Base-by-base conservation (phyloP, 2,797 vertebrate species). In the Etheostoma nigrum region DNA sequence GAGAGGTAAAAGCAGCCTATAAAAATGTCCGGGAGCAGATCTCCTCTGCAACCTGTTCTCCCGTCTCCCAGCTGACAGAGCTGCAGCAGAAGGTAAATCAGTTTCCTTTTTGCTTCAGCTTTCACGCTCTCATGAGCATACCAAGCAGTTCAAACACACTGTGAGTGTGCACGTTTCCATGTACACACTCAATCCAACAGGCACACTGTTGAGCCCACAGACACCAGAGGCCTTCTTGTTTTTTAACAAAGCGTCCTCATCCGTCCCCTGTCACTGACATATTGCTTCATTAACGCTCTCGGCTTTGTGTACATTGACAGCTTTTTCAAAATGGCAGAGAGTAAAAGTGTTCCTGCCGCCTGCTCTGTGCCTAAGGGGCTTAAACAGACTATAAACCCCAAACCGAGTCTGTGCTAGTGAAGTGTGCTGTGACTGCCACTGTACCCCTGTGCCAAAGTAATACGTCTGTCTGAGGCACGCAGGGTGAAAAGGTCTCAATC, bases 401-500 rank as follows among this genome's bases (percentile, higher is more conserved):
- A 80, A 78, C 47, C 23, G 72, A 67, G 75, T 63, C 44, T 65
- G 72, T 69, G 72, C 76, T 72, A 69, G 75, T 57, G 70, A 58
- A 83, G 69, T 66, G 79, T 67, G 84, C 62, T 36, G 33, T n/a
- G 62, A 78, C 76, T 81, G 86, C 71, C 84, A 80, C 86, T 82
- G 83, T 84, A 71, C 79, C 70, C 40, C 23, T 53, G 77, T 59
- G 70, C 81, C 79, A 72, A 79, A 82, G 84, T 64, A 88, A 91
- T 86, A 83, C 87, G 74, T 89, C 85, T 65, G 81, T 86, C 84
- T 88, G 87, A 85, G 86, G 82, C 79, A 23, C 1, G n/a, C 2
- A 40, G 73, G 89, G 85, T 91, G 92, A 89, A 89, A 90, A 90
- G 84, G 85, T 87, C 86, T 91, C 85, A 73, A 80, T 88, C 91